Conservation (phyloP, 2,797 vertebrate species). For the Etheostoma perlongum region DNA sequence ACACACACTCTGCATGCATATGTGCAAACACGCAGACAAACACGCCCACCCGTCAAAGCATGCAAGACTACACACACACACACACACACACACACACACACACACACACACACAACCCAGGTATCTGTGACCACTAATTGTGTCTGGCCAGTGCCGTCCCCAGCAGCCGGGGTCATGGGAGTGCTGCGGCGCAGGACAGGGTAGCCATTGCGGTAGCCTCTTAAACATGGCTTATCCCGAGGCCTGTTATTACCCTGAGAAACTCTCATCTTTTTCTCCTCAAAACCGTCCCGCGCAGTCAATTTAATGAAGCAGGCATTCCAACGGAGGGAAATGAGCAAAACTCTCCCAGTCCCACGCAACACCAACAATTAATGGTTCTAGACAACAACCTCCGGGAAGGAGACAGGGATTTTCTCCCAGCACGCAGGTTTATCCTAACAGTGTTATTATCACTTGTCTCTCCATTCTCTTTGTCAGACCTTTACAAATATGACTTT, state of each 20-base stretch:
- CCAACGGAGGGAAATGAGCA: conserved; percentile 73
- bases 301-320: conserved; percentile 80
- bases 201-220: conserved; percentile 76
- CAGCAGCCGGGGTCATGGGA: conserved; percentile 76
- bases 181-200: conserved; percentile 70
- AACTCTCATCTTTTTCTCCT: conserved; percentile 87
- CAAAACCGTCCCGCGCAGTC: conserved; percentile 76
- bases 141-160: conserved; percentile 74
- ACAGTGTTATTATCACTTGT: conserved; percentile 10
- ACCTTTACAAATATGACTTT: not conserved
- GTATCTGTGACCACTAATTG: conserved; percentile 80
- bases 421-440: conserved; percentile 30
- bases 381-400: conserved; percentile 61
- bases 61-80: conserved; percentile 43
- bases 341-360: conserved; percentile 71
- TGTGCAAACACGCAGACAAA: conserved; percentile 14
- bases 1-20: conserved; percentile 6
- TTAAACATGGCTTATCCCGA: conserved; percentile 88
- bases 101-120: conserved; percentile 69
- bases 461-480: not conserved
- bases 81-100: conserved; percentile 51
- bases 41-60: conserved; percentile 47
- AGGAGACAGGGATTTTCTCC: conserved; percentile 31
- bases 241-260: conserved; percentile 92
- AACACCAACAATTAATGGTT: conserved; percentile 81